phyloP scores from a whole-genome alignment of 2,888 invertebrate species.

The Caenorhabditis sp. region DNA sequence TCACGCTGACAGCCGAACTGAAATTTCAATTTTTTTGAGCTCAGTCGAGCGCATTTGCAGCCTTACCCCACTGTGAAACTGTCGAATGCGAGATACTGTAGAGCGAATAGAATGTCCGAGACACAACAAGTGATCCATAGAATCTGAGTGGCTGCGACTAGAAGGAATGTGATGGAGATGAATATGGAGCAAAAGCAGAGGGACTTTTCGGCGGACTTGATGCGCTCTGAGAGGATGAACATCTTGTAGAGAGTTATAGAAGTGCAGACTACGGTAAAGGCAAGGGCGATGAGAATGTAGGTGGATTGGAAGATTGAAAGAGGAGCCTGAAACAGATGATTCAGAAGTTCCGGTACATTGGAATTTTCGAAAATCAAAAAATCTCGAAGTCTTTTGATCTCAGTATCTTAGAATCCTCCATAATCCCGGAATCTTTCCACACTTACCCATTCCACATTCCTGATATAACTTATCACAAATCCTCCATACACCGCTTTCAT shows the following conservation, averaged over 20 bases:
- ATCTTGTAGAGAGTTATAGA: slow-evolving; percentile 33
- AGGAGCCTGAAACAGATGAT: slow-evolving; percentile 41
- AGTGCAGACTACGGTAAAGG: slow-evolving; percentile 27
- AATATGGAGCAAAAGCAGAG: slow-evolving; percentile 28
- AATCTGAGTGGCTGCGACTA: slow-evolving; percentile 27
- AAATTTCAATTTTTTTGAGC: neutral
- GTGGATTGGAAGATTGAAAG: slow-evolving; percentile 31
- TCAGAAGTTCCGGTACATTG: too few species aligned
- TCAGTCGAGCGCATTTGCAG: neutral
- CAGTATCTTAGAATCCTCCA: too few species aligned
- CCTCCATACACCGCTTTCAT: slow-evolving; percentile 12
- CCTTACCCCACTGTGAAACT: slow-evolving; percentile 2
- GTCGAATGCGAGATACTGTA: neutral
- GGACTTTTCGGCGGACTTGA: slow-evolving; percentile 36
- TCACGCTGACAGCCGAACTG: slow-evolving; percentile 3
- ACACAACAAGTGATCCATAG: neutral
- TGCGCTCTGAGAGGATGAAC: slow-evolving; percentile 15
- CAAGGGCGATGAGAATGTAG: slow-evolving; percentile 28
- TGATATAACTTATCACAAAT: slow-evolving; percentile 24
- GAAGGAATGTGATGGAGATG: slow-evolving; percentile 30
- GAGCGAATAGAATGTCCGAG: neutral
- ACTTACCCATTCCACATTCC: slow-evolving; percentile 30
- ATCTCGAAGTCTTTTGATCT: too few species aligned
- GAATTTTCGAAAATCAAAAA: too few species aligned
- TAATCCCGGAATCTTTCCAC: neutral